Evolutionary conservation across 2,797 vertebrate species (phyloP).

Genomic region (Linurgus olivaceus): DNA sequence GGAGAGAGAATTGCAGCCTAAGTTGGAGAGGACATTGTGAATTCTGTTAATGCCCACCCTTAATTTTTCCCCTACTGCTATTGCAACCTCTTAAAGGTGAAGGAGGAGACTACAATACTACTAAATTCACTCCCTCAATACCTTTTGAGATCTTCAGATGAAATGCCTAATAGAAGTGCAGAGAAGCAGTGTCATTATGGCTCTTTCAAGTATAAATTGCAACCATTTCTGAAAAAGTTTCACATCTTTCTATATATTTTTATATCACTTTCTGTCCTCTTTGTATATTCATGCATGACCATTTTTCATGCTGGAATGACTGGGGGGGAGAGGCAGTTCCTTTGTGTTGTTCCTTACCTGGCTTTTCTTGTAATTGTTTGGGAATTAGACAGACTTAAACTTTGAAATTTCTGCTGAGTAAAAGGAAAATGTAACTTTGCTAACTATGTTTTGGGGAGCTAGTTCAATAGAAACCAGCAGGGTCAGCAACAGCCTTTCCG

Average conservation of each 20-base stretch:
- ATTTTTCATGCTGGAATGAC: not conserved
- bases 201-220: not conserved
- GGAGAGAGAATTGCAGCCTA: not conserved
- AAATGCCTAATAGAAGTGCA: not conserved
- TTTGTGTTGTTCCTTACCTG: not conserved
- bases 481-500: not conserved
- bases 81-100: not conserved
- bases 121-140: not conserved
- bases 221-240: not conserved
- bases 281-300: not conserved
- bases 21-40: not conserved
- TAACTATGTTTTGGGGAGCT: not conserved
- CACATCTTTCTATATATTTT: not conserved
- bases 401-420: slow-evolving; percentile 18
- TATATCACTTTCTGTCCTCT: not conserved
- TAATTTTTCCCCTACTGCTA: not conserved
- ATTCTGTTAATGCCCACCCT: not conserved
- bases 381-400: not conserved
- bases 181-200: not conserved
- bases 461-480: not conserved
- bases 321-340: not conserved
- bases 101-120: not conserved
- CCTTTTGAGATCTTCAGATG: not conserved
- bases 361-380: not conserved
- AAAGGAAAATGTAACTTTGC: not conserved